Evolutionary conservation across 2,797 vertebrate species (phyloP).

Genomic region (Thaleichthys pacificus): DNA sequence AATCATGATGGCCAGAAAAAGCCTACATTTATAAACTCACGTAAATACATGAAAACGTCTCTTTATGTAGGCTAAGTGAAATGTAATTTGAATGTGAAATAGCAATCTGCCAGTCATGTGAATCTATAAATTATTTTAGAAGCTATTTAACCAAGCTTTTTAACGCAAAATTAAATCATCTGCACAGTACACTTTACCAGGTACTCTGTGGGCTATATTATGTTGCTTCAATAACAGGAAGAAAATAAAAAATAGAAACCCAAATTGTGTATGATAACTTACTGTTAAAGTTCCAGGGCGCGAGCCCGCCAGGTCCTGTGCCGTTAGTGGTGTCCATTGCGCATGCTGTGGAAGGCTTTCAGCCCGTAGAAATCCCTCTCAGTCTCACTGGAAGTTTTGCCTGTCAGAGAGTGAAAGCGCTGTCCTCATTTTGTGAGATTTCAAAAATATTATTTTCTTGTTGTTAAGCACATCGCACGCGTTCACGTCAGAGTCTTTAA

Average conservation of each 20-base stretch:
- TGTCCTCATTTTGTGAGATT: conserved; percentile 33
- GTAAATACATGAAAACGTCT: neutral
- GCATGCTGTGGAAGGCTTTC: conserved; percentile 49
- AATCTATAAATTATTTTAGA: neutral
- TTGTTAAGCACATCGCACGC: conserved; percentile 12
- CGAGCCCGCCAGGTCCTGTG: conserved; percentile 51
- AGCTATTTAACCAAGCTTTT: neutral
- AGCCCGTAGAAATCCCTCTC: conserved; percentile 32
- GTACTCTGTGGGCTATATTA: no score
- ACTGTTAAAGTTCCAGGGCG: conserved; percentile 59
- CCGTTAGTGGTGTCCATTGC: conserved; percentile 59
- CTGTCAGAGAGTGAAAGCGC: conserved; percentile 14
- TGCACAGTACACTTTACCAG: neutral
- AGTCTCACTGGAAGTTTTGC: conserved; percentile 30
- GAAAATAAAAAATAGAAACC: neutral
- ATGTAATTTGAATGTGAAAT: neutral
- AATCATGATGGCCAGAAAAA: neutral
- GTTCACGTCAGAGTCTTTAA: conserved; percentile 19
- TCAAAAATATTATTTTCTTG: conserved; percentile 12
- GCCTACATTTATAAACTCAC: neutral
- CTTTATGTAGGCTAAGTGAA: neutral
- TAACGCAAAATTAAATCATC: neutral
- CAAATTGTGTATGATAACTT: conserved; percentile 28
- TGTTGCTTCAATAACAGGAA: no score
- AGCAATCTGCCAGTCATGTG: neutral